phyloP scores from a whole-genome alignment of 2,113 vertebrate species.

The Trematocara variabile region DNA sequence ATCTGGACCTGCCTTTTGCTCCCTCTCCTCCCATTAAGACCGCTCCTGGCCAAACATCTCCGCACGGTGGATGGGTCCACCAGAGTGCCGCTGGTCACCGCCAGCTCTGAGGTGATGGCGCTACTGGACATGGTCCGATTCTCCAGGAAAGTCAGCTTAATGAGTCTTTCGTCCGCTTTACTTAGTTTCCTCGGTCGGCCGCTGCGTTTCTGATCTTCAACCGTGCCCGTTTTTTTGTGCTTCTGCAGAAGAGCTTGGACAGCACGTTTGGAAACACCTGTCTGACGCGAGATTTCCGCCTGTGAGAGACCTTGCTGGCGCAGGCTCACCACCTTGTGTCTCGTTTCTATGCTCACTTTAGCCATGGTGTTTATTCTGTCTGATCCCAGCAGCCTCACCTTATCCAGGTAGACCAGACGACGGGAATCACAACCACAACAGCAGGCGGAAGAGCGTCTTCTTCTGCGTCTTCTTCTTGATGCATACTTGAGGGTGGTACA shows the following conservation, averaged over 20 bases:
- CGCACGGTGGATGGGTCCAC: not conserved
- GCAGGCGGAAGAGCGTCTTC: not conserved
- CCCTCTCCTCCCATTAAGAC: not conserved
- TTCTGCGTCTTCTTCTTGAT: not conserved
- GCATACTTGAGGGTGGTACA: not conserved
- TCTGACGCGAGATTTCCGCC: not conserved
- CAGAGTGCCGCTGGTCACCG: not conserved
- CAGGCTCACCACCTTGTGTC: not conserved
- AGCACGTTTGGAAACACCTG: slow-evolving; percentile 5
- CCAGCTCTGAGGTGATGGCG: slow-evolving; percentile 5
- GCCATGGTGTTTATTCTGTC: not conserved
- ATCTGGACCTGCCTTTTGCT: not conserved
- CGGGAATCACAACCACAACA: not conserved
- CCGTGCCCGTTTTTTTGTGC: not conserved
- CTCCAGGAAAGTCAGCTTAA: not conserved
- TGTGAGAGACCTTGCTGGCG: not conserved
- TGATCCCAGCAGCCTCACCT: not conserved
- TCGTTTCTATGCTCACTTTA: not conserved
- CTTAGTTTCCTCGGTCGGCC: not conserved
- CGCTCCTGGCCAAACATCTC: slow-evolving; percentile 6
- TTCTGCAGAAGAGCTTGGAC: slow-evolving; percentile 1
- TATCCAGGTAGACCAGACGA: not conserved
- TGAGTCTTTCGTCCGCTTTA: slow-evolving; percentile 4
- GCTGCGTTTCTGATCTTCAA: not conserved
- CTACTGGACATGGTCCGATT: slow-evolving; percentile 1